Evolutionary conservation across 1,140 invertebrate species (phyloP).

Genomic region (Trichonephila inaurata): DNA sequence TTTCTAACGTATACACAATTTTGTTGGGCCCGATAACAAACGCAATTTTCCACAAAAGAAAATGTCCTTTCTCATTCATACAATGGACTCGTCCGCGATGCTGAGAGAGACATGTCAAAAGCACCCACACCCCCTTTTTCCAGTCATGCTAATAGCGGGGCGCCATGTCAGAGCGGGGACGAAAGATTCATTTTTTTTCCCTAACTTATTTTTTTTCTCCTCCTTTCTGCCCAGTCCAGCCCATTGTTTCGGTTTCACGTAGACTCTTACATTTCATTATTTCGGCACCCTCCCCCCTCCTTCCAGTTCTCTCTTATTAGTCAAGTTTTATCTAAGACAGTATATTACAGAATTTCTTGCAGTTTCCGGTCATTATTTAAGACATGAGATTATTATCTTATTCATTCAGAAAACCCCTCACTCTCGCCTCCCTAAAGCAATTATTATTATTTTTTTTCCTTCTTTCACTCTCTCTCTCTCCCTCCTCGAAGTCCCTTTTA

Average conservation of each 20-base stretch:
- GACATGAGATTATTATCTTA: constrained; percentile 77
- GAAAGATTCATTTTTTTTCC: constrained; percentile 10
- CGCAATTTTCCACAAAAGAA: constrained; percentile 77
- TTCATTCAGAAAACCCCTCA: constrained; percentile 74
- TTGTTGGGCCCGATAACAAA: constrained; percentile 76
- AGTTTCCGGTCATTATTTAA: constrained; percentile 77
- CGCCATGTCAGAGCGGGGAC: constrained; percentile 63
- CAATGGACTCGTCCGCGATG: constrained; percentile 74
- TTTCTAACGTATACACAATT: constrained; percentile 76
- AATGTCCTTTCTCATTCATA: constrained; percentile 75
- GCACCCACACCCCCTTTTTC: constrained; percentile 70
- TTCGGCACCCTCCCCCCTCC: constrained; percentile 50
- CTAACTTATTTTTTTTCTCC: constrained; percentile 41
- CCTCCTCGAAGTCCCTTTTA: constrained; percentile 64
- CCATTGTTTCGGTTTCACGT: constrained; percentile 75
- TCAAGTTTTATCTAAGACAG: constrained; percentile 76
- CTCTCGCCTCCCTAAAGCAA: constrained; percentile 73
- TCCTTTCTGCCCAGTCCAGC: constrained; percentile 62
- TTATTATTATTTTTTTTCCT: constrained; percentile 70
- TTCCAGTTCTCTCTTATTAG: constrained; percentile 73
- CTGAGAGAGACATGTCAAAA: constrained; percentile 75
- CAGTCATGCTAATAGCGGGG: constrained; percentile 75
- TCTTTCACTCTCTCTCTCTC: background rate
- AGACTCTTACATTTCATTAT: constrained; percentile 74
- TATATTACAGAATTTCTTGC: constrained; percentile 77